Percentiles rank a stretch among this genome's conserved stretches.
Conservation (phyloP, 2,113 vertebrate species). For the Phrynosoma platyrhinos region DNA sequence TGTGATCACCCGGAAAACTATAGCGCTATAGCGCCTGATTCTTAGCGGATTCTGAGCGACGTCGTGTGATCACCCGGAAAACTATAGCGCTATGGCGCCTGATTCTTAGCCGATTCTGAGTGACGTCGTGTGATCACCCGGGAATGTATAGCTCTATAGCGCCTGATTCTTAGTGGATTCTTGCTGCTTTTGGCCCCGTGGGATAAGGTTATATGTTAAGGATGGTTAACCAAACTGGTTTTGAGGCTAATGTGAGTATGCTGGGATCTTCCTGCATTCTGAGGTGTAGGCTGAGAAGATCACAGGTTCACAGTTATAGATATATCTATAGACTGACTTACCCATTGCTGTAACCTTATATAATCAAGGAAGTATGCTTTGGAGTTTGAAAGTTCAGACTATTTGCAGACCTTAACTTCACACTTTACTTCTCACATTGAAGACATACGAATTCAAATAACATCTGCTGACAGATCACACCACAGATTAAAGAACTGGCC, state of each 20-base stretch:
- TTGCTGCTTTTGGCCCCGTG: too few species aligned
- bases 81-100: too few species aligned
- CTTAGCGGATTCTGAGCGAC: too few species aligned
- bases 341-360: neutral
- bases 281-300: neutral
- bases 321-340: neutral
- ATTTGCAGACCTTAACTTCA: neutral
- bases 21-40: too few species aligned
- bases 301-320: too few species aligned
- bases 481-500: neutral
- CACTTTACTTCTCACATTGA: neutral
- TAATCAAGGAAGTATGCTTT: neutral
- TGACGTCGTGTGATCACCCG: too few species aligned
- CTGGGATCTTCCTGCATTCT: neutral
- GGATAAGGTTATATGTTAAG: too few species aligned
- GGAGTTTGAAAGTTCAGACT: neutral
- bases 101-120: too few species aligned
- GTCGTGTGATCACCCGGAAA: too few species aligned
- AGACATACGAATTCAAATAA: neutral
- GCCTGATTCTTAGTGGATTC: too few species aligned
- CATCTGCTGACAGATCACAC: neutral
- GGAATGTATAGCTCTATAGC: too few species aligned
- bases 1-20: too few species aligned
- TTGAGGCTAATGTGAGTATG: neutral
- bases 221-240: neutral